Base-by-base conservation (phyloP, 2,888 invertebrate genomes). In the Pseudococcus jackbeardsleyi region DNA sequence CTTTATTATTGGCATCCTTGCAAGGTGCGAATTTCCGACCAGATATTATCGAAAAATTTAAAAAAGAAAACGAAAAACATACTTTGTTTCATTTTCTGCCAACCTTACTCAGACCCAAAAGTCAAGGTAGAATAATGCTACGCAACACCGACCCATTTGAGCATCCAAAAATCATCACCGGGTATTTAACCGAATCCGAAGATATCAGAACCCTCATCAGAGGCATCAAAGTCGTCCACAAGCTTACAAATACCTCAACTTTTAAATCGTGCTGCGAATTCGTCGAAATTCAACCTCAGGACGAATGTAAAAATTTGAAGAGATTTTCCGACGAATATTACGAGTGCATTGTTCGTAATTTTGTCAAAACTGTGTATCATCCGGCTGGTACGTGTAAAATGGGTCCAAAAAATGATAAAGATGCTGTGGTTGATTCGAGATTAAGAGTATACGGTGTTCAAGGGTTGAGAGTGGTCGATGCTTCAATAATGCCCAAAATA, bases 331-430 rank as follows among this genome's bases (percentile, higher is more conserved):
- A 77, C 33, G 50, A 68, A 39, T 87, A 87, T 39, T 79, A 79
- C 22, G 79, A 87, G 26, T 87, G 87, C 22, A 33, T 77, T 15
- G 33, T 87, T 1, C 87, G 79, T 46, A 77, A 87, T 59, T 79
- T 87, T 33, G 50, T 8, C 9, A 50, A 0, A 33, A 50, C 87
- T 8, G 26, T 87, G 17, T 93, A 93, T 90, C 93, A 93, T 90
- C 93, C 93, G 5, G 92, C 92, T 0, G 93, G 93, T 89, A 93
- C 93, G 0, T 92, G 92, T 90, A 92, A 92, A 90, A 93, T 93
- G 92, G 93, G 92, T 0, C 88, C 89, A 17, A 48, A 64, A 5
- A 86, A 64, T 19, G 91, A 91, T 86, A 89, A 90, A n/a, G 89
- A 89, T 8, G 89, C 90, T 2, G 91, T 91, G 9, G 90, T 91